These are phyloP conservation scores for Scomber scombrus DNA, from an alignment of 2,113 vertebrate species.

Conservation along the genomic window DNA sequence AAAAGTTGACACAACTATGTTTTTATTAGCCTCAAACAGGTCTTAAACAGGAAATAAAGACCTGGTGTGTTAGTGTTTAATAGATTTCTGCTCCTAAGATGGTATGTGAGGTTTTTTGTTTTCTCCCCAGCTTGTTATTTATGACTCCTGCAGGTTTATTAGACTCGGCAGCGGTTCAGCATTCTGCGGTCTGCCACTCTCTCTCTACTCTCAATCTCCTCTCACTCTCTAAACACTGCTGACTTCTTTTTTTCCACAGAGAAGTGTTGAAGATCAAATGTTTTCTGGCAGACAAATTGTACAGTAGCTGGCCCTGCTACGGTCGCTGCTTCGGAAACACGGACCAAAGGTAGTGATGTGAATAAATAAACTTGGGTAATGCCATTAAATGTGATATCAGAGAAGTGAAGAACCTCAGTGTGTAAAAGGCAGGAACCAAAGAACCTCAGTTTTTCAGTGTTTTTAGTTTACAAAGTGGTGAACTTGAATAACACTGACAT, in stretches of 20 bases:
- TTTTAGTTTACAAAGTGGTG: too few relatives aligned
- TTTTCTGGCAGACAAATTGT: constrained; percentile 3
- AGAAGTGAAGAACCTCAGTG: too few relatives aligned
- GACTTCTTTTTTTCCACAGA: constrained; percentile 36
- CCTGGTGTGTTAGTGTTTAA: neutral
- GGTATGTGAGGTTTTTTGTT: constrained; percentile 12
- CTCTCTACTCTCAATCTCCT: constrained; percentile 27
- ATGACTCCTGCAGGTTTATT: constrained; percentile 44
- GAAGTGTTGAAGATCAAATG: constrained; percentile 34
- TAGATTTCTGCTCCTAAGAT: too few relatives aligned
- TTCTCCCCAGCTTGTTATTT: constrained; percentile 45
- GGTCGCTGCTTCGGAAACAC: too few relatives aligned
- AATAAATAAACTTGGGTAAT: neutral
- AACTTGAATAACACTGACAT: too few relatives aligned
- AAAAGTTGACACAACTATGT: neutral
- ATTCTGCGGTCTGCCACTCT: constrained; percentile 14
- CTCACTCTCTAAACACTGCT: constrained; percentile 8
- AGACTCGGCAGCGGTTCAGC: constrained; percentile 20
- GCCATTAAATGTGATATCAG: too few relatives aligned
- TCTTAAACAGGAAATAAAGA: neutral
- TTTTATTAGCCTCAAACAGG: too few relatives aligned
- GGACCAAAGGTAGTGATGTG: neutral
- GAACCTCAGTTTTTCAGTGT: too few relatives aligned
- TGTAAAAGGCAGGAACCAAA: too few relatives aligned
- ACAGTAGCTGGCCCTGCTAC: constrained; percentile 14